Base-by-base conservation (phyloP, 2,113 vertebrate species). In the Aix galericulata region DNA sequence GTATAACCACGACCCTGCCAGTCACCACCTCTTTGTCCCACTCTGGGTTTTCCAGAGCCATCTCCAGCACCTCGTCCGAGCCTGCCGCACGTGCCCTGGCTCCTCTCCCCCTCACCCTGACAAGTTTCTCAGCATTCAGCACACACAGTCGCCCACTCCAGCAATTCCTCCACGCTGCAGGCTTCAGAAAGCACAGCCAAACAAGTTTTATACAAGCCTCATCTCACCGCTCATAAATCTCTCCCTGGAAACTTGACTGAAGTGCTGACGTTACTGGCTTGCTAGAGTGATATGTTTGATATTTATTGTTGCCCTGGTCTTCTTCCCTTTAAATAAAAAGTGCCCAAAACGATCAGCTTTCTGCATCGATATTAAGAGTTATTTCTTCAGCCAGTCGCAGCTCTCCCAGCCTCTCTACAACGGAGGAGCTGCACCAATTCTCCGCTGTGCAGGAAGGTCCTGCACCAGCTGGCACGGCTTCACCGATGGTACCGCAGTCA, bases 151-250 rank as follows among this genome's bases (percentile, higher is more conserved):
- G 82, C 8, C 46, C 75, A 59, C 63, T 38, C 80, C 89, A 95
- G 94, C 64, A 91, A 87, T 11, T 56, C 94, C 69, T 53, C 38
- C 2, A 3, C 8, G 36, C 67, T 85, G 25, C 80, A 48, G 76
- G 91, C 48, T 94, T 83, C 3, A 11, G 79, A 93, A 94, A 89
- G 44, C 90, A 55, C 85, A 88, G 94, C 42, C 91, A 86, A 89
- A 73, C 82, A 74, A 50, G 66, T 72, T 81, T 53, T 71, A 46
- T 25, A 92, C 82, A 75, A 58, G 76, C 63, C 63, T 63, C 88
- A 83, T 78, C 93, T 87, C 86, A 46, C 86, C 25, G 77, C 78
- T 56, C 91, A 91, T 95, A 95, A 96, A 96, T 95, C 92, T 95
- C 86, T 50, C 80, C 53, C 68, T 71, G 86, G 69, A 88, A 93